Evolutionary conservation across 2,888 invertebrate species (phyloP).

Genomic region (Acronicta leporina): DNA sequence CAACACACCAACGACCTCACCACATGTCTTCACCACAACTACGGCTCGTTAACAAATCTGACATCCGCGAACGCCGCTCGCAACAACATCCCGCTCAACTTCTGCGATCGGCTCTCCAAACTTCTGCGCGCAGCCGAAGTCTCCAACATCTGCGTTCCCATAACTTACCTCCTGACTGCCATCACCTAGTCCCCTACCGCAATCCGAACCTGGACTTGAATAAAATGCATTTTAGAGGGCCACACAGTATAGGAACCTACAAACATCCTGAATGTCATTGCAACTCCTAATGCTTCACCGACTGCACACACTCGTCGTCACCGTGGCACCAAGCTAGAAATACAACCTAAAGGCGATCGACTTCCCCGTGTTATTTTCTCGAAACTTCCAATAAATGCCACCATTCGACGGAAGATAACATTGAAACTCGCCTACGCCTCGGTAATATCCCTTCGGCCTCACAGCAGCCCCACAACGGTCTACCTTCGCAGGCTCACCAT

Average conservation of each 20-base stretch:
- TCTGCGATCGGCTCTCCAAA: slow-evolving; percentile 83
- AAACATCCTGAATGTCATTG: slow-evolving; percentile 72
- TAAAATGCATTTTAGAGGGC: slow-evolving; percentile 65
- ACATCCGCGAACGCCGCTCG: slow-evolving; percentile 84
- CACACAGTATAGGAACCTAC: slow-evolving; percentile 75
- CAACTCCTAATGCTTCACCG: slow-evolving; percentile 78
- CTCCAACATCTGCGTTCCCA: slow-evolving; percentile 80
- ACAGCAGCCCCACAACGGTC: slow-evolving; percentile 84
- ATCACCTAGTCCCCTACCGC: slow-evolving; percentile 79
- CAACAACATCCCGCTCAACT: slow-evolving; percentile 81
- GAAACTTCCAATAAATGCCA: slow-evolving; percentile 78
- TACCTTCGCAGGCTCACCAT: slow-evolving; percentile 83
- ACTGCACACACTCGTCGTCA: slow-evolving; percentile 81
- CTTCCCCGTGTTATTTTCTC: slow-evolving; percentile 75
- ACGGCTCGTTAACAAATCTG: slow-evolving; percentile 84
- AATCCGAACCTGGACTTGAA: slow-evolving; percentile 67
- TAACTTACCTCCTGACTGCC: slow-evolving; percentile 79
- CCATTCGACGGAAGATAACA: slow-evolving; percentile 78
- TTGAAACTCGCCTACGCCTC: slow-evolving; percentile 75
- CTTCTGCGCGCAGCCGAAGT: slow-evolving; percentile 82
- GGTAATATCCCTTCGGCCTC: slow-evolving; percentile 81
- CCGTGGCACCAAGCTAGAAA: slow-evolving; percentile 75
- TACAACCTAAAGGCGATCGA: slow-evolving; percentile 72
- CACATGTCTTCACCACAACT: slow-evolving; percentile 88
- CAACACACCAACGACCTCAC: slow-evolving; percentile 88